These are phyloP conservation scores for Diuraphis noxia DNA, from an alignment of 1,140 invertebrate genomes.

Conservation along the genomic window DNA sequence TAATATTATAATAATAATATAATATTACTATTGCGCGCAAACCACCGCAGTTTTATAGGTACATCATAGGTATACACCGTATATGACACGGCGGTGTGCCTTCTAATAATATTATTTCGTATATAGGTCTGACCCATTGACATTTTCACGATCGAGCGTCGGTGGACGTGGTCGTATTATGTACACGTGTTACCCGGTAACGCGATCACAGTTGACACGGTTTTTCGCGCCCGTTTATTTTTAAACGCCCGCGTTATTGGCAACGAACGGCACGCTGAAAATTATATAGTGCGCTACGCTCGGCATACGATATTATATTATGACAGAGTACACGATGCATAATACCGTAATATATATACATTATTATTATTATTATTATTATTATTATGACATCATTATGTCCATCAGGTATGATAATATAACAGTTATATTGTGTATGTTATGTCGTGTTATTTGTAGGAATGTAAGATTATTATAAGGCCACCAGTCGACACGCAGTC, in stretches of 20 bases:
- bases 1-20: neutral
- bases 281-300: neutral
- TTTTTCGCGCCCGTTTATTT: constrained; percentile 48
- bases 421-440: no score
- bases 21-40: neutral
- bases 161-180: neutral
- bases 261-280: constrained; percentile 11
- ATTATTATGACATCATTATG: no score
- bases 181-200: constrained; percentile 40
- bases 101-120: constrained; percentile 10
- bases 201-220: constrained; percentile 48
- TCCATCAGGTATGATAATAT: no score
- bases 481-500: no score
- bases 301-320: neutral
- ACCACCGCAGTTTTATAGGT: neutral
- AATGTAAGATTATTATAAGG: no score
- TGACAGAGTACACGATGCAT: neutral
- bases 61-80: neutral
- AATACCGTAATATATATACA: neutral
- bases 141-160: constrained; percentile 42
- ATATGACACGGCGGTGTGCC: neutral
- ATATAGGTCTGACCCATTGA: constrained; percentile 50
- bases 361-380: no score
- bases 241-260: constrained; percentile 40
- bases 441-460: no score